These are phyloP conservation scores for Dynastes maya DNA, from an alignment of 2,888 invertebrate genomes.

Conservation along the genomic window DNA sequence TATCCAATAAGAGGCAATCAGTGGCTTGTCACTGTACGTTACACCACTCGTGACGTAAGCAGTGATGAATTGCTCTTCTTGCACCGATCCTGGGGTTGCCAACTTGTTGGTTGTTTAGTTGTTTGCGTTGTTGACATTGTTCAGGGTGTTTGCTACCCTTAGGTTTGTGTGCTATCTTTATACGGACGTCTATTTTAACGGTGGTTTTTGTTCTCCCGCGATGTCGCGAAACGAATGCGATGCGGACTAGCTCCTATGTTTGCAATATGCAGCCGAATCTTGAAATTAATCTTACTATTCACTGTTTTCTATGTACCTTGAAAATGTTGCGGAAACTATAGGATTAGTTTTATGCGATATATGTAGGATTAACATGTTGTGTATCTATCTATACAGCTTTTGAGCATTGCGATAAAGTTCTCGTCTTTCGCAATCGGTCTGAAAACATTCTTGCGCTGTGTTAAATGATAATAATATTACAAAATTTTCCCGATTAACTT, in stretches of 20 bases:
- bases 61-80: slow-evolving; percentile 69
- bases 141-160: slow-evolving; percentile 55
- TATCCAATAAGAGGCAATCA: slow-evolving; percentile 73
- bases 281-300: slow-evolving; percentile 2
- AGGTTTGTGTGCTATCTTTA: slow-evolving; percentile 55
- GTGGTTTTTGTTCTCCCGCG: slow-evolving; percentile 32
- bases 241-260: not conserved
- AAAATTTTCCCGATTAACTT: no score
- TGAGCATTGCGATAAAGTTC: no score
- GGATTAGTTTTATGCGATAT: no score
- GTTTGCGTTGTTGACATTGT: slow-evolving; percentile 60
- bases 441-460: no score
- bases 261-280: slow-evolving; percentile 2
- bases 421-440: no score
- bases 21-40: slow-evolving; percentile 71
- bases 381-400: no score
- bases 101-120: slow-evolving; percentile 67
- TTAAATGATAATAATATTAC: no score
- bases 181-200: slow-evolving; percentile 48
- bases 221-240: slow-evolving; percentile 25
- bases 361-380: no score
- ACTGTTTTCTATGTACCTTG: not conserved
- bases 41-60: slow-evolving; percentile 67
- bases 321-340: no score
- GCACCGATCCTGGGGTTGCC: slow-evolving; percentile 65